These are phyloP conservation scores for Sebastes iracundus DNA, from an alignment of 2,797 vertebrate genomes.

Conservation along the genomic window DNA sequence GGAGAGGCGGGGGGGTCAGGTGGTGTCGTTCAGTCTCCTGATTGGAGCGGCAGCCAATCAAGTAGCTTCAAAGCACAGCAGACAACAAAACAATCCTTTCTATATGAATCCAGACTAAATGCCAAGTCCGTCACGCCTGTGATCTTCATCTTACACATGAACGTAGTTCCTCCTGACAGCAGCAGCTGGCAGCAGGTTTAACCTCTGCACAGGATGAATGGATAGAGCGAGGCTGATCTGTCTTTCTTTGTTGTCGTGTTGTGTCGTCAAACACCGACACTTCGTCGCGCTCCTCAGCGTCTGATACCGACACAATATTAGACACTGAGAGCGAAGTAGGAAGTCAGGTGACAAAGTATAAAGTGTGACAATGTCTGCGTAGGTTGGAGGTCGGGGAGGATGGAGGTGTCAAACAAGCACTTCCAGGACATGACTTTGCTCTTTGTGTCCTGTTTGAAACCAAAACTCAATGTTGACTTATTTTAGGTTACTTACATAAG, in stretches of 20 bases:
- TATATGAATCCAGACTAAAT: not conserved
- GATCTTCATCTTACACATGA: not conserved
- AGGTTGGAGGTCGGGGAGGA: too few species aligned
- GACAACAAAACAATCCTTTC: not conserved
- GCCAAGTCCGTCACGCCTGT: not conserved
- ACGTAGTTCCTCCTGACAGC: constrained; percentile 13
- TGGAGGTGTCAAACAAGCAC: too few species aligned
- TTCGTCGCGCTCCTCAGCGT: too few species aligned
- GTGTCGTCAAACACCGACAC: too few species aligned
- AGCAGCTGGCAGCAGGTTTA: constrained; percentile 28
- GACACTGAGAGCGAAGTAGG: too few species aligned
- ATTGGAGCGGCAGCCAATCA: not conserved
- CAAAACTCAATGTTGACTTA: too few species aligned
- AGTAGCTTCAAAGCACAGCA: not conserved
- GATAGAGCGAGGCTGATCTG: not conserved
- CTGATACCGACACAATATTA: too few species aligned
- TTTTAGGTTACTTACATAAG: too few species aligned
- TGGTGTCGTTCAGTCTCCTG: not conserved
- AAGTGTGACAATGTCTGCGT: too few species aligned
- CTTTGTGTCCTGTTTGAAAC: too few species aligned
- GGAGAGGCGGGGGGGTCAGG: not conserved
- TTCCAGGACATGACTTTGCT: too few species aligned
- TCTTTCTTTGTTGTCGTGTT: not conserved
- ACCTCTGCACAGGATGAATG: not conserved
- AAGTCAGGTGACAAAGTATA: too few species aligned